Base-by-base conservation (phyloP, 2,113 vertebrate species). In the Sapayoa aenigma region DNA sequence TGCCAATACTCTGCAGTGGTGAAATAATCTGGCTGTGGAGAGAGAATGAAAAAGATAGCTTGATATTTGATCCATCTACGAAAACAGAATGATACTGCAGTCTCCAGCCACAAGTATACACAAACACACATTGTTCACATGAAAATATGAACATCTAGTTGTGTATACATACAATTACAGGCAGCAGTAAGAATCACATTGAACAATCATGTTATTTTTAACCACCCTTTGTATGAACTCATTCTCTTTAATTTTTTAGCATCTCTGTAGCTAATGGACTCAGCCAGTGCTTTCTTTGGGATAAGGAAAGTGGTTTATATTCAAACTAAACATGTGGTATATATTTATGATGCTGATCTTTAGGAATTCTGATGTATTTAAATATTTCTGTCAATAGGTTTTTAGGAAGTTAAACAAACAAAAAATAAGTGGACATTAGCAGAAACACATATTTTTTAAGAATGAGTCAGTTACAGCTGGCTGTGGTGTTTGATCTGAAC, bases 401-500 rank as follows among this genome's bases (percentile, higher is more conserved):
- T 46, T 60, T 41, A 31, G 41, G 60, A 89, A 91, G 56, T 39
- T 69, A 86, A 89, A 82, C 28, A 69, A 91, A 84, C 41, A n/a
- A 89, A 62, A 79, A 72, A 79, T 24, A 83, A 80, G 88, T 3
- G 44, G 49, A 21, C 58, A 78, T 49, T 30, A 89, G 37, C 49
- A 69, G 73, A 84, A 94, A 84, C 76, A 49, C 52, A 4, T 71
- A 86, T 75, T 93, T 96, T 81, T 94, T 44, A 95, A 63, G 83
- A 92, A 87, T 87, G 56, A 94, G 66, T 89, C 69, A 22, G 68
- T 89, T 95, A 95, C 88, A 95, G 88, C 76, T 96, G 86, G 83
- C 79, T 39, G 37, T 30, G 60, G 41, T 84, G 42, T 53, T 68
- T 81, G 53, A 73, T 90, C 20, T 0, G 17, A 89, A 73, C 30